A percentile compares a stretch with the other conserved stretches of the same genome.
These are phyloP conservation scores for Carduelis carduelis DNA, from an alignment of 2,797 vertebrate genomes.

Conservation along the genomic window DNA sequence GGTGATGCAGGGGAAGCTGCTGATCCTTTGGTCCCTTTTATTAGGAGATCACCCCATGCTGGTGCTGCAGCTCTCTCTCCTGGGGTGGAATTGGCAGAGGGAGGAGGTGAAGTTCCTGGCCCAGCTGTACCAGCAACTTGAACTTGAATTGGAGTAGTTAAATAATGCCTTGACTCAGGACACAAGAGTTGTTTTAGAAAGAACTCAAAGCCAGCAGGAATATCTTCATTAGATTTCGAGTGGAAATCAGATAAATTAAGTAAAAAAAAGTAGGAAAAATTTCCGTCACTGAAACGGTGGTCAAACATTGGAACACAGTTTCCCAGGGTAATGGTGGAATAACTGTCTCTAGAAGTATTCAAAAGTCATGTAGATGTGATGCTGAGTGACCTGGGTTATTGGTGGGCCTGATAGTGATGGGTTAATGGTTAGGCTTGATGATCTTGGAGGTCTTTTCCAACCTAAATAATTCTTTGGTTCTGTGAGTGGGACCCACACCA, in stretches of 20 bases:
- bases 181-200: background rate
- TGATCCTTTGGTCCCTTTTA: background rate
- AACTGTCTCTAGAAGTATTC: background rate
- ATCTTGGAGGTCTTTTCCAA: background rate
- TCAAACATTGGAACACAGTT: rapidly evolving
- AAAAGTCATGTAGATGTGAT: background rate
- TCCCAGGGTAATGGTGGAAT: background rate
- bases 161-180: background rate
- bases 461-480: background rate
- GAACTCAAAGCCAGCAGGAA: background rate
- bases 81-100: background rate
- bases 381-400: background rate
- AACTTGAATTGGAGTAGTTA: background rate
- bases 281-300: background rate
- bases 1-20: background rate
- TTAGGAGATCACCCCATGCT: background rate
- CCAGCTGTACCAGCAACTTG: rapidly evolving
- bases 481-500: background rate
- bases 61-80: background rate
- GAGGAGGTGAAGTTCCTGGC: background rate
- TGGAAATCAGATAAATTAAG: background rate
- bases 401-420: background rate
- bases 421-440: background rate
- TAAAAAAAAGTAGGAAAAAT: background rate
- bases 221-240: background rate